A percentile compares a stretch with the other conserved stretches of the same genome.
Conservation (phyloP, 2,113 vertebrate species). For the Strix aluco region DNA sequence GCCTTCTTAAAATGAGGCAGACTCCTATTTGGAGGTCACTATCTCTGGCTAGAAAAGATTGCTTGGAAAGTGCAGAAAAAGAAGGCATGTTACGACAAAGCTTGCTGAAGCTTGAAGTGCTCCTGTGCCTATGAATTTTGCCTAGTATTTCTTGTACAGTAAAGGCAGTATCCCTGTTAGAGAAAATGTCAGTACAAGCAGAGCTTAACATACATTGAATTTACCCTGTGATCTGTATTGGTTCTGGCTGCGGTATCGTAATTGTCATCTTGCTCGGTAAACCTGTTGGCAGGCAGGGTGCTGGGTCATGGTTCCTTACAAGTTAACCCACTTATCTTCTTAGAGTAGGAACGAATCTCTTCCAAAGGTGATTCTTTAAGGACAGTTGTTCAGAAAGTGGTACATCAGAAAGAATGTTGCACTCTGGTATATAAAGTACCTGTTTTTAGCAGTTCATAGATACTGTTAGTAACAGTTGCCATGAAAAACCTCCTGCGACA, state of each 20-base stretch:
- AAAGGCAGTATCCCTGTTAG: neutral
- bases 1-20: neutral
- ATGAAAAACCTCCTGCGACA: slow-evolving; percentile 33
- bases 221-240: neutral
- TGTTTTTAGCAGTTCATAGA: neutral
- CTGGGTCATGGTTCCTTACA: neutral
- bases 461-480: slow-evolving; percentile 63
- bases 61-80: neutral
- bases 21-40: neutral
- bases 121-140: neutral
- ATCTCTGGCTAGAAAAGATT: neutral
- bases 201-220: neutral
- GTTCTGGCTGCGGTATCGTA: neutral
- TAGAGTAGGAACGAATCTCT: neutral
- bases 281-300: neutral
- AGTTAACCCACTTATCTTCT: neutral
- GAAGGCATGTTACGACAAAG: neutral
- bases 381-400: neutral
- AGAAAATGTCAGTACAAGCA: neutral
- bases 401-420: neutral
- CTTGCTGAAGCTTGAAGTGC: neutral
- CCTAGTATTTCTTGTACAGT: neutral
- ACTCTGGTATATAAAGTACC: neutral
- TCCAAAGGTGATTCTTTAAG: neutral
- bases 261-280: neutral